Base-by-base conservation (phyloP, 64 coral and sea anemone species). In the Acropora yongei region DNA sequence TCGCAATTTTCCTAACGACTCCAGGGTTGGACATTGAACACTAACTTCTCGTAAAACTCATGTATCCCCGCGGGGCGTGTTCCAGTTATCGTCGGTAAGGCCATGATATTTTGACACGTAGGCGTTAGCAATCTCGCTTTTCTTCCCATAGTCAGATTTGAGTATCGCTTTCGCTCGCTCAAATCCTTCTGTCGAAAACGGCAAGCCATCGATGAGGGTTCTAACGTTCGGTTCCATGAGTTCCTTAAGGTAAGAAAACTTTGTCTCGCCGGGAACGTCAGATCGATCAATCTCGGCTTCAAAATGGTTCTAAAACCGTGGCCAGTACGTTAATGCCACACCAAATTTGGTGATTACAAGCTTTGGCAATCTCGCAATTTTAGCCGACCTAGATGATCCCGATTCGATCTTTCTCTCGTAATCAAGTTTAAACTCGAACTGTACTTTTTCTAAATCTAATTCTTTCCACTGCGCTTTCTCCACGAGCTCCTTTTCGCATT, bases 291-390 rank as follows among this genome's bases (percentile, higher is more conserved):
- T 86, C 47, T 89, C 88, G n/a, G 79, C 19, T 1, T 41, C 68
- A 78, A 94, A 89, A 16, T 89, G 78, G 41, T 74, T 83, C 48
- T 69, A 94, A 41, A 94, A 86, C 61, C 46, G 63, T 30, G 68
- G 82, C 82, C 61, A 86, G 19, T 69, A 47, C 40, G 61, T 72
- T n/a, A 69, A 20, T 18, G 44, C 49, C 1, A 65, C 83, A 9
- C 16, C 45, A 74, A 67, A 86, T 46, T 86, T 74, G 6, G 57
- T 61, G 8, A 87, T 87, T 3, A 51, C 84, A 18, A 87, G 84
- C 72, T 74, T 87, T 19, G 84, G 84, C 5, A 87, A 47, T 57
- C 74, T 74, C 1, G 57, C 57, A 13, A 68, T 43, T 1, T n/a
- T 73, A 20, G 44, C 69, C 8, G 18, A 49, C 0, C 12, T 6